Conservation (phyloP, 2,888 invertebrate genomes). For the Chirona hameri region DNA sequence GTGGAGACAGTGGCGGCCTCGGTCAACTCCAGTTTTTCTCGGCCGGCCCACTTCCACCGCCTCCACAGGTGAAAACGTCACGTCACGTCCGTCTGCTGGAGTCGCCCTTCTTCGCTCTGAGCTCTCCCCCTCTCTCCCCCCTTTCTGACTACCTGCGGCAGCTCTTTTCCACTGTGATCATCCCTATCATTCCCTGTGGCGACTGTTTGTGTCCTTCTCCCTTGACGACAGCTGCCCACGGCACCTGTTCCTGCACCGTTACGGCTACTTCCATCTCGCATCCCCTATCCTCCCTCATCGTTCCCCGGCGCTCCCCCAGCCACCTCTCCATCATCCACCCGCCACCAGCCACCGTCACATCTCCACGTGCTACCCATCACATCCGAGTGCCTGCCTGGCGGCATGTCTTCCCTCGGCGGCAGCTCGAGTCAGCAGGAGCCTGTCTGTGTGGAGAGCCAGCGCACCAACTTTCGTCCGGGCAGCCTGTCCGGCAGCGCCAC, state of each 20-base stretch:
- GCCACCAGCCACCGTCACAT: no score
- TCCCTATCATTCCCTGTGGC: no score
- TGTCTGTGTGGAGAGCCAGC: slow-evolving; percentile 5
- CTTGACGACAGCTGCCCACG: background rate
- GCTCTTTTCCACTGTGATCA: no score
- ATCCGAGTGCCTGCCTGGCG: background rate
- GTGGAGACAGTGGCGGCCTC: background rate
- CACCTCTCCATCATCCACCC: background rate
- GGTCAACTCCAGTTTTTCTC: background rate
- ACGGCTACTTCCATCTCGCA: background rate
- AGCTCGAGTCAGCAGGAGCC: background rate
- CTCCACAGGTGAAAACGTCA: background rate
- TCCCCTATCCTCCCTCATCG: background rate
- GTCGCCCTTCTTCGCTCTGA: background rate
- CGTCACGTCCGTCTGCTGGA: background rate
- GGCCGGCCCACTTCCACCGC: background rate
- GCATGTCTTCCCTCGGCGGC: background rate
- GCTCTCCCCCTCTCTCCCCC: background rate
- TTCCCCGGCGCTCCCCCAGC: background rate
- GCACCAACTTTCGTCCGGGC: background rate
- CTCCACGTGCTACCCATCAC: background rate
- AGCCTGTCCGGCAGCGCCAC: background rate
- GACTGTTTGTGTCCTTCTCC: no score
- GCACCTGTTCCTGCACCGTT: background rate
- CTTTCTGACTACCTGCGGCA: no score